phyloP scores from a whole-genome alignment of 1,140 invertebrate species.

The Grapholita molesta region DNA sequence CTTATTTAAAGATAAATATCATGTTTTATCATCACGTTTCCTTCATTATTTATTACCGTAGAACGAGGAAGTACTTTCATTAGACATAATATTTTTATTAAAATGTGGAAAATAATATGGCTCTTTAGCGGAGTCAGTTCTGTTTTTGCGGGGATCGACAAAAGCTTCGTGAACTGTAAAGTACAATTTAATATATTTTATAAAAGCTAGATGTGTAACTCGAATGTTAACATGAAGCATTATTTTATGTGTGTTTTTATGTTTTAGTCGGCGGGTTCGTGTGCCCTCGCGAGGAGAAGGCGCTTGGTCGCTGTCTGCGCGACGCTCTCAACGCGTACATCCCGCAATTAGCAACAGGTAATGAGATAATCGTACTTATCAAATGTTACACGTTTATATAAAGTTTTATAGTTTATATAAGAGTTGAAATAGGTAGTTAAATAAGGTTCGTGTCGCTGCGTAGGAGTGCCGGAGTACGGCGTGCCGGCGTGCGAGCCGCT shows the following conservation, averaged over 20 bases:
- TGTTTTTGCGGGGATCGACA: constrained; percentile 28
- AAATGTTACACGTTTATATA: no score
- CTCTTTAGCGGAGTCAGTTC: constrained; percentile 21
- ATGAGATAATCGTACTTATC: no score
- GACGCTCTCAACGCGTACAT: constrained; percentile 71
- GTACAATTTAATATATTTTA: constrained; percentile 18
- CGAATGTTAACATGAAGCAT: background rate
- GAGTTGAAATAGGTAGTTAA: no score
- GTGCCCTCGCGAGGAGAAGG: constrained; percentile 62
- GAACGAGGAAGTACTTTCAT: background rate
- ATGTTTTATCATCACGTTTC: constrained; percentile 33
- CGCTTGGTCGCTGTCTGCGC: constrained; percentile 52
- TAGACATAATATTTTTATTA: constrained; percentile 15
- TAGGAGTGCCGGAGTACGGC: constrained; percentile 79
- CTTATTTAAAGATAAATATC: constrained; percentile 8
- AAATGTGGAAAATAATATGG: constrained; percentile 35
- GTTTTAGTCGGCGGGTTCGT: constrained; percentile 57
- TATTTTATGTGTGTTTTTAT: background rate
- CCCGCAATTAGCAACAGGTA: constrained; percentile 66
- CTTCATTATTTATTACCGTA: constrained; percentile 13
- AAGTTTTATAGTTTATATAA: background rate
- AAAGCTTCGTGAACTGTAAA: constrained; percentile 57
- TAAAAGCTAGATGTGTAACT: background rate
- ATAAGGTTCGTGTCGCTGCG: background rate
- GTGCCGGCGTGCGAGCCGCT: constrained; percentile 83